Evolutionary conservation across 2,888 invertebrate genomes (phyloP), one percentile per base, ranked within the genome.

Genomic region (Brenthis hecate): DNA sequence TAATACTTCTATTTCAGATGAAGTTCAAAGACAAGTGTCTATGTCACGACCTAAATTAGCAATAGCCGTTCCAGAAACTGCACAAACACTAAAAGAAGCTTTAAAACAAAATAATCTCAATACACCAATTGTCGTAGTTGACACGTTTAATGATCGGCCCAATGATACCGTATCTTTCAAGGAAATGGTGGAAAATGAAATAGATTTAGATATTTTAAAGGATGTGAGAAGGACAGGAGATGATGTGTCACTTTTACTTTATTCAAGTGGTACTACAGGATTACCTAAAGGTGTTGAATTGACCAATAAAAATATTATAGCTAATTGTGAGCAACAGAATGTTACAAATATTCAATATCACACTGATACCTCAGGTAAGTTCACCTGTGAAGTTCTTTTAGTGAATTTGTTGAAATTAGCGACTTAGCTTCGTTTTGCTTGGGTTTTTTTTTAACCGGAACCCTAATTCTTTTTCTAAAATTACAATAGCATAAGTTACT

Each of bases 251-350:
- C 82, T 96, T 43, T 79, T 98, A 73, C 97, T 96, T 0, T 98
- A 96, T 88, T 97, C 97, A 4, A 97, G 97, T 81, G 97, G 97
- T 4, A 98, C 98, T 0, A 98, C 97, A 0, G 98, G 98, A 0
- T 74, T 96, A 28, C 96, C 96, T 0, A 96, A 97, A 89, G 96
- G 96, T 6, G 96, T 96, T 0, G 92, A 94, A 78, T 81, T 96
- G 1, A 94, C 95, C 0, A 94, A 96, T 84, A 83, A 75, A 55
- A 94, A 94, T 82, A 67, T 94, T 4, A 80, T 94, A 1, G 80
- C 94, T 0, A 94, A 95, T 77, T 81, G 79, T 74, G 76, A 81
- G 68, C 91, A 91, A 58, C 88, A 89, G 61, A 82, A 83, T 70
- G 76, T 80, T 47, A 65, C 65, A 1, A 85, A 85, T 61, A 55